phyloP scores from a whole-genome alignment of 1,140 invertebrate species.

The Drosophila burlai region DNA sequence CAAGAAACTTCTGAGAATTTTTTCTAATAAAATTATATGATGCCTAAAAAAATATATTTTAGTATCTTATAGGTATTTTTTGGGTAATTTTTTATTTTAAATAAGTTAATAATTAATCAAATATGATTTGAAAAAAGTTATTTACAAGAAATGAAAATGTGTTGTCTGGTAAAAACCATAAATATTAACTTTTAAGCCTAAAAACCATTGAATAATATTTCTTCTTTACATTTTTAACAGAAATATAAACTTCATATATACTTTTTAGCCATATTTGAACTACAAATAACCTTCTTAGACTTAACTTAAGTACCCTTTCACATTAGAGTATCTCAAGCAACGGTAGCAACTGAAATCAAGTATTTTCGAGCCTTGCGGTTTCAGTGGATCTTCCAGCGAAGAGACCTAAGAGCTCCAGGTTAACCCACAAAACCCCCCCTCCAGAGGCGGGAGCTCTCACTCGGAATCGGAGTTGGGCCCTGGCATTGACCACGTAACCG shows the following conservation, averaged over 20 bases:
- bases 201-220: too few species aligned
- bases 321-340: slow-evolving; percentile 20
- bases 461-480: slow-evolving; percentile 22
- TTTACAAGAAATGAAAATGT: too few species aligned
- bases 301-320: not conserved
- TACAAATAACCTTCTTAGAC: too few species aligned
- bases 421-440: slow-evolving; percentile 39
- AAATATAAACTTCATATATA: not conserved
- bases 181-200: too few species aligned
- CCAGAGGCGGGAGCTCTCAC: slow-evolving; percentile 68
- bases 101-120: too few species aligned
- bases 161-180: too few species aligned
- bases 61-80: not conserved
- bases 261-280: not conserved
- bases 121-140: too few species aligned
- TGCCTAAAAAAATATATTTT: too few species aligned
- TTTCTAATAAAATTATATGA: not conserved
- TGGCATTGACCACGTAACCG: slow-evolving; percentile 83
- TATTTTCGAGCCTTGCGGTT: slow-evolving; percentile 43
- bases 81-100: not conserved
- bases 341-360: slow-evolving; percentile 40
- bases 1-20: not conserved
- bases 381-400: slow-evolving; percentile 7
- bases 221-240: too few species aligned
- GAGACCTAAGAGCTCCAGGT: slow-evolving; percentile 1